phyloP scores from a whole-genome alignment of 2,797 vertebrate species.

The Melanogrammus aeglefinus region DNA sequence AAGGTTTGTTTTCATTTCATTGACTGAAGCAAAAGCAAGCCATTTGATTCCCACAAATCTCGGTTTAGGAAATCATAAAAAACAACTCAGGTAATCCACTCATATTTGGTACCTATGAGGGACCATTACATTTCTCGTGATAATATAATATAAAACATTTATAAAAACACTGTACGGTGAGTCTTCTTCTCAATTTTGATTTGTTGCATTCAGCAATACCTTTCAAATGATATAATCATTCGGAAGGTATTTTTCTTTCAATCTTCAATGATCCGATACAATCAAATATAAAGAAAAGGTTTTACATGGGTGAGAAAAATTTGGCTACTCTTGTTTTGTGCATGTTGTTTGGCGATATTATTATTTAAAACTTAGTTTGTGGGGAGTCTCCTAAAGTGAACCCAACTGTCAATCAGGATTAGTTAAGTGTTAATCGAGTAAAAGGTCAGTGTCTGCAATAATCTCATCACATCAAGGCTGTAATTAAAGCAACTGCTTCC shows the following conservation, averaged over 20 bases:
- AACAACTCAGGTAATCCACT: too few species aligned
- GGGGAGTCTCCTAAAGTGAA: background rate
- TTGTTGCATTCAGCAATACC: background rate
- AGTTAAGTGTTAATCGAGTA: conserved; percentile 50
- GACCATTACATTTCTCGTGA: background rate
- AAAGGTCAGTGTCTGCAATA: conserved; percentile 59
- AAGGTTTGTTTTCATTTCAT: background rate
- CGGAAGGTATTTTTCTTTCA: background rate
- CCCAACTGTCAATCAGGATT: conserved; percentile 47
- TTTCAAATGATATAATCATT: background rate
- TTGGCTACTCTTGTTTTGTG: background rate
- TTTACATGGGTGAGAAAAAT: background rate
- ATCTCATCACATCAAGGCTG: conserved; percentile 47
- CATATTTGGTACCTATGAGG: background rate
- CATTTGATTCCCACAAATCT: background rate
- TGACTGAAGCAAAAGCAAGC: background rate
- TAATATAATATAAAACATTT: background rate
- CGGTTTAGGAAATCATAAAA: background rate
- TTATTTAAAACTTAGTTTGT: background rate
- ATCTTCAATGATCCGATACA: background rate
- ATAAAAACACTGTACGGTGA: background rate
- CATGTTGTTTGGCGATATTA: background rate
- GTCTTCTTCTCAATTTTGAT: background rate
- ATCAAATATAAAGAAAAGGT: background rate
- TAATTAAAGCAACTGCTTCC: conserved; percentile 24